Evolutionary conservation across 2,888 invertebrate species (phyloP), one percentile per base, ranked within the genome.

Genomic region (Globia sparganii): DNA sequence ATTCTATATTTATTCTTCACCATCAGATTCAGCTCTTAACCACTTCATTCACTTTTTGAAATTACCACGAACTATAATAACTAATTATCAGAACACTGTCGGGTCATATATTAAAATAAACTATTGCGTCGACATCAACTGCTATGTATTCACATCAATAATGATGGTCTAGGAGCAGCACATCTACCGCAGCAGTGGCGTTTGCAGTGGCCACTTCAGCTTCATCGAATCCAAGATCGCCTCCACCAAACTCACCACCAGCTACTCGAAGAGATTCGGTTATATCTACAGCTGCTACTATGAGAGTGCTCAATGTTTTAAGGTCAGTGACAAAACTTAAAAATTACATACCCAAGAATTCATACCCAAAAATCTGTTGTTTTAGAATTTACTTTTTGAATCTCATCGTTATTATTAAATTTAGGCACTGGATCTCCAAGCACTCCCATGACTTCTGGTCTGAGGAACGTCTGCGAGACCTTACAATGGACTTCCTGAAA

Each of bases 121-220:
- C 13, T 31, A 25, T 53, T 25, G 31, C 11, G 31, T 8, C 0
- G 1, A 13, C 6, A 62, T 77, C 9, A 65, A 40, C 31, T 46
- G n/a, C 28, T 61, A 46, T 40, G 25, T 40, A 56, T 59, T 78
- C 73, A 83, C 65, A 75, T 78, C 25, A 13, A 70, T 89, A 11
- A 49, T 74, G 31, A 85, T 81, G 86, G 81, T 95, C 61, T 94
- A 98, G 98, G 97, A 98, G 98, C 94, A 98, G 98, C 92, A 98
- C 98, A 2, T 98, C 98, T 0, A 98, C 98, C n/a, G 98, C 99
- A 3, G 98, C 99, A 0, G 98, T 98, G 15, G 99, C 99, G 2
- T 99, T 99, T 94, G 99, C 99, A 8, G 99, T 98, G 59, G 99
- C 99, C 11, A 99, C 99, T 0, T 99, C 99, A 28, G 99, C 98